phyloP scores from a whole-genome alignment of 2,113 vertebrate species.

The Tragelaphus scriptus region DNA sequence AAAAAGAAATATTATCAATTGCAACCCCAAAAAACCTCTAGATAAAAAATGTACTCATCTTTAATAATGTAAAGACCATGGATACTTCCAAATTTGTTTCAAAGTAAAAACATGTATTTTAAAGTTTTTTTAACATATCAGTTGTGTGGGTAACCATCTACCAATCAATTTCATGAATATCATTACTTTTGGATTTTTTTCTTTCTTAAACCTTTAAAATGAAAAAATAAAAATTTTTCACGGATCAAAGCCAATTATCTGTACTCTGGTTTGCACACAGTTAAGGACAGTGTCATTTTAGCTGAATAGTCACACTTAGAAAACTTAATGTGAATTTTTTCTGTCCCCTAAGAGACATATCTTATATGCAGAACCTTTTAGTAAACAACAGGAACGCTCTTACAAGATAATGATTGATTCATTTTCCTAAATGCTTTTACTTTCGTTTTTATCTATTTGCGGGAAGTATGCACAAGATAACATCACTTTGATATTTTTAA shows the following conservation, averaged over 20 bases:
- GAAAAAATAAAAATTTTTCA: background rate
- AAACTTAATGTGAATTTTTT: background rate
- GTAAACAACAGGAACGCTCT: background rate
- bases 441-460: background rate
- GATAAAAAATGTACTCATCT: background rate
- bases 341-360: background rate
- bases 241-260: slow-evolving; percentile 37
- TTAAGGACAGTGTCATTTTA: background rate
- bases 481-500: background rate
- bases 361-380: background rate
- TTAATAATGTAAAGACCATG: background rate
- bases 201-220: slow-evolving; percentile 2
- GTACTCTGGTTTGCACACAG: background rate
- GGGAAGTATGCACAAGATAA: background rate
- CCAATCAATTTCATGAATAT: slow-evolving; percentile 5
- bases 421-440: background rate
- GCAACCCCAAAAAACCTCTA: background rate
- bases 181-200: background rate
- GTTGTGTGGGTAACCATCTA: background rate
- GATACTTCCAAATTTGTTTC: background rate
- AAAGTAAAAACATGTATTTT: background rate
- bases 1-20: background rate
- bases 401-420: background rate
- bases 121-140: background rate
- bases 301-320: background rate